Base-by-base conservation (phyloP, 2,113 vertebrate genomes). In the Laticauda laticaudata region DNA sequence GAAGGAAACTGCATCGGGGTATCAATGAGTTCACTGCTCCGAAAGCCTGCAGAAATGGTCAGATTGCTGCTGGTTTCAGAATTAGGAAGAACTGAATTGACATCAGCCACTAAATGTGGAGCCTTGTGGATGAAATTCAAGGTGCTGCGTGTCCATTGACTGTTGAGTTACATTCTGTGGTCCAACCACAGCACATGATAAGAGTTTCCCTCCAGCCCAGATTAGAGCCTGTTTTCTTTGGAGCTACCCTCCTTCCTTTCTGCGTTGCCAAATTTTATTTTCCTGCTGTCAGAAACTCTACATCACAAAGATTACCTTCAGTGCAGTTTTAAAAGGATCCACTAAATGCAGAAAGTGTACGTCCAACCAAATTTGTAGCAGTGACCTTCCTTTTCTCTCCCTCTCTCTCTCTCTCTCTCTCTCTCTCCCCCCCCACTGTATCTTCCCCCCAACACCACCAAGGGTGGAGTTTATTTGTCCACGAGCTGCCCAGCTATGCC, bases 371-470 rank as follows among this genome's bases (percentile, higher is more conserved):
- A 75, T 34, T 34, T 75, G 69, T 75, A 75, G 15, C 69, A 39
- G 75, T 81, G 75, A 43, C 18, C 34, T 34, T 15, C 1, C 14
- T 24, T 26, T 24, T 26, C 59, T 61, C 24, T 15, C 54, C 15
- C 54, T 54, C 14, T 54, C 14, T 3, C 75, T 1, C 15, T 1
- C n/a, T 14, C n/a, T 3, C 75, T 1, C 5, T 1, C n/a, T 5
- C 15, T 34, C 1, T 5, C 4, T 3, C 4, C 24, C 20, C 5
- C 2, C 9, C 69, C 45, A n/a, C 6, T 7, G 2, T n/a, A 18
- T 75, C 11, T 14, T 15, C n/a, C 34, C 18, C 5, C 69, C 69
- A 8, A 81, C 29, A 39, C 69, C 75, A 8, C 34, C 34, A 81
- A 81, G 1, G 7, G 34, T 81, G 18, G 18, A 7, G 34, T 39